Base-by-base conservation (phyloP, 1,140 invertebrate species). In the Chlorops oryzae region DNA sequence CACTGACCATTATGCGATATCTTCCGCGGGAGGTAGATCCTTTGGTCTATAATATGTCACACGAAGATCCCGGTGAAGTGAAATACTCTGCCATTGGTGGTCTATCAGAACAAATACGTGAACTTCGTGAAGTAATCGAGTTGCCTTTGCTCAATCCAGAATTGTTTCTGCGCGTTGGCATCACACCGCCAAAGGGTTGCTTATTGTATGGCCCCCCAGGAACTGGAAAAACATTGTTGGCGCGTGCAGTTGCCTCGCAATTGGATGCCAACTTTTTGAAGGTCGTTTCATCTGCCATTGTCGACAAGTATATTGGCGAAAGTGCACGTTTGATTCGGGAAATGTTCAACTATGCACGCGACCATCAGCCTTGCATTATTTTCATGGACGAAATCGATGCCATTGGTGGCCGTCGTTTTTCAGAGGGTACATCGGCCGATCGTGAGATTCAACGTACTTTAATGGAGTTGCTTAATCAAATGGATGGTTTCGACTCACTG, bases 311-410 rank as follows among this genome's bases (percentile, higher is more conserved):
- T 77, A 96, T 99, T 22, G 96, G 96, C 54, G 96, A 99, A 81
- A 95, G 96, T 40, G 96, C 96, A 2, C 81, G 96, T 51, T 98
- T 99, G 93, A 96, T 99, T 2, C 80, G 96, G 55, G 96, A 99
- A 74, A 75, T 99, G 34, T 99, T 99, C 74, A 93, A 98, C 78
- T 98, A 99, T 92, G 96, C 96, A 40, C 80, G 96, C 35, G 96
- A 90, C 59, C 99, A 99, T 75, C 99, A 99, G 73, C 96, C 96
- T 3, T 99, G 96, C 73, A 81, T 99, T 2, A 97, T 99, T 51
- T 99, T 99, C 78, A 99, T 99, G 77, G 96, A 99, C 79, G 96
- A 99, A 83, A 98, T 99, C 65, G 96, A 99, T 77, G 96, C 96
- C 32, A 96, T 99, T 65, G 96, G 96, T 56, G 94, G 96, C 38